Base-by-base conservation (phyloP, 2,888 invertebrate species). In the Lithophane leautieri region DNA sequence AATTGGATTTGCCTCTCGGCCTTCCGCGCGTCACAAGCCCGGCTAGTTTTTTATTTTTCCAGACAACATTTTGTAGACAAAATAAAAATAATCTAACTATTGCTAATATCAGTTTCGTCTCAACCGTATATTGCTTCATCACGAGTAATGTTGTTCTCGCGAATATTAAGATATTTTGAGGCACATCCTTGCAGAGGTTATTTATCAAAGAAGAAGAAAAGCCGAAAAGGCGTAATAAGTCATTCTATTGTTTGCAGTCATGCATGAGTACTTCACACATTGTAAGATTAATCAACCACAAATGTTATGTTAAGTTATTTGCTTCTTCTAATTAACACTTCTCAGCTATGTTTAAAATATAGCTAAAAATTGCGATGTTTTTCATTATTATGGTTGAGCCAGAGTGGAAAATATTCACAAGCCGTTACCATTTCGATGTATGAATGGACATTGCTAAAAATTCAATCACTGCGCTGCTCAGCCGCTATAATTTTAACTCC, bases 211-310 rank as follows among this genome's bases (percentile, higher is more conserved):
- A n/a, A 19, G 12, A 25, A 47, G 14, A 40, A 70, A 63, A 47
- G 12, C 69, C 0, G 9, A 42, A 77, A 58, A 60, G 19, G 12
- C 14, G 28, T 62, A 40, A 50, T 63, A 68, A 44, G 50, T 16
- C 44, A 28, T 22, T 12, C 1, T 50, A 40, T 78, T 74, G 62
- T 78, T 22, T 58, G 7, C 42, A 62, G 34, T 61, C 60, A 70
- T 52, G 79, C 14, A 1, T 60, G 25, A 78, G 16, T 28, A 67
- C n/a, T 81, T 70, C n/a, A 68, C n/a, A 68, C 67, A 74, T 22
- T 68, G 70, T 56, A 34, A 68, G 19, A 63, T 44, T 79, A 74
- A 82, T 68, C 7, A 68, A 19, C 12, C n/a, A 28, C 19, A 54
- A 56, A 25, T 40, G 25, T 25, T 28, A 60, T 60, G 67, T 22